A percentile compares a stretch with the other conserved stretches of the same genome.
phyloP scores from a whole-genome alignment of 2,113 vertebrate species.

The Trichechus manatus region DNA sequence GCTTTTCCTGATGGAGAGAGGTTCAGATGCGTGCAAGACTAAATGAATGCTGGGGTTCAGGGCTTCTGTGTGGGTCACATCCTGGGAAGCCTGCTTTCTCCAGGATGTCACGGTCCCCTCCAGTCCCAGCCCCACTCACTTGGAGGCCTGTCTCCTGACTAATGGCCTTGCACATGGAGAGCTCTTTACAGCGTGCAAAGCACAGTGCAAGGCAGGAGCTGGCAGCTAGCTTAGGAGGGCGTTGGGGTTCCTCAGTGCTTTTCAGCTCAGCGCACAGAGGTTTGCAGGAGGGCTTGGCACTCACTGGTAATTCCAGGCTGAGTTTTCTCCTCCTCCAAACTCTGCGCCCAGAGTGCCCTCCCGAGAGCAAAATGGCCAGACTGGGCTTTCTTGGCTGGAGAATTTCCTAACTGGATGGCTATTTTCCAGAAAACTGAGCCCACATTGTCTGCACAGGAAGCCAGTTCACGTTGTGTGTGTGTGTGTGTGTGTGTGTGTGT shows the following conservation, averaged over 20 bases:
- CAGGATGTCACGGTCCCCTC: background rate
- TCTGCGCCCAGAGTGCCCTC: background rate
- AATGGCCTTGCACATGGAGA: background rate
- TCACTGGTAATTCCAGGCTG: background rate
- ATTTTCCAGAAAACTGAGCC: conserved; percentile 13
- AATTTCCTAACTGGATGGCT: conserved; percentile 37
- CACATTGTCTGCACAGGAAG: conserved; percentile 62
- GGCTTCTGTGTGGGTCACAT: background rate
- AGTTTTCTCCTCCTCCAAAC: background rate
- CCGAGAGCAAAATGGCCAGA: background rate
- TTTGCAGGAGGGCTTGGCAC: background rate
- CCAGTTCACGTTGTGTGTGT: background rate
- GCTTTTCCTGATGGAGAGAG: background rate
- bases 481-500: background rate
- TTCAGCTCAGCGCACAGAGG: background rate
- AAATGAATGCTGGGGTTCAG: background rate
- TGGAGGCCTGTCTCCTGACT: background rate
- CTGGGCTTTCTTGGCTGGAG: background rate
- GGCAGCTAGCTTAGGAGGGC: background rate
- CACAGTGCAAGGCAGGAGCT: rapidly evolving
- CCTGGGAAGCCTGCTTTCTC: background rate
- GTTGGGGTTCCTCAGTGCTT: background rate
- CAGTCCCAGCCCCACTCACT: background rate
- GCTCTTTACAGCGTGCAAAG: background rate
- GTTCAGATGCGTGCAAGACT: rapidly evolving